Base-by-base conservation (phyloP, 2,888 invertebrate genomes). In the Dicranocentrus wangi region DNA sequence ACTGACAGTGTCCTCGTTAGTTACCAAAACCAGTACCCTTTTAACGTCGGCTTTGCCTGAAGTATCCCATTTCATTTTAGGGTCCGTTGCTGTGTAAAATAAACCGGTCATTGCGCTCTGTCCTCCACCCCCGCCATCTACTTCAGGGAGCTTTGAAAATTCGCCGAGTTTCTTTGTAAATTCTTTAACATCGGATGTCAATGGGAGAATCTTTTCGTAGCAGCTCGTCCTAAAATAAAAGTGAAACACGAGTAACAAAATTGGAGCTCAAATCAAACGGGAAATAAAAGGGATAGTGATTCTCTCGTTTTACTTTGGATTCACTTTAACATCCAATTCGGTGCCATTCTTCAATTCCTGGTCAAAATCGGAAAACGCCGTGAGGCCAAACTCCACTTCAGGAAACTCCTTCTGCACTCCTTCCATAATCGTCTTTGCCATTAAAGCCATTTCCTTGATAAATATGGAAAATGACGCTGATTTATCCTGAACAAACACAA, bases 121-220 rank as follows among this genome's bases (percentile, higher is more conserved):
- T 19, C 17, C 19, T n/a, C 19, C 51, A 17, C 19, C 51, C 8
- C 51, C 51, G 1, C 51, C 51, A 2, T 17, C 51, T 2, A 3
- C 19, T 17, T 51, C 51, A n/a, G 51, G 51, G 19, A 51, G 17
- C n/a, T 51, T 51, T 17, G n/a, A n/a, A 51, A 51, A 51, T 51
- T 17, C 17, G 1, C 19, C 19, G 8, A 51, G 19, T 17, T n/a
- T 17, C 8, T 7, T 2, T 3, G 7, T 19, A 1, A 51, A 51
- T 17, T n/a, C 7, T 8, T 3, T 17, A 8, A 17, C 3, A 17
- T 51, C 51, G 1, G 51, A 17, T 1, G 51, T 51, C 51, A 51
- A 19, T 7, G 51, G 51, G n/a, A 17, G 51, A 17, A 51, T 51
- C 19, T 19, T 51, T 51, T 51, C 1, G 19, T 51, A 51, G 19